Conservation (phyloP, 1,140 invertebrate genomes). For the Orussus abietinus region DNA sequence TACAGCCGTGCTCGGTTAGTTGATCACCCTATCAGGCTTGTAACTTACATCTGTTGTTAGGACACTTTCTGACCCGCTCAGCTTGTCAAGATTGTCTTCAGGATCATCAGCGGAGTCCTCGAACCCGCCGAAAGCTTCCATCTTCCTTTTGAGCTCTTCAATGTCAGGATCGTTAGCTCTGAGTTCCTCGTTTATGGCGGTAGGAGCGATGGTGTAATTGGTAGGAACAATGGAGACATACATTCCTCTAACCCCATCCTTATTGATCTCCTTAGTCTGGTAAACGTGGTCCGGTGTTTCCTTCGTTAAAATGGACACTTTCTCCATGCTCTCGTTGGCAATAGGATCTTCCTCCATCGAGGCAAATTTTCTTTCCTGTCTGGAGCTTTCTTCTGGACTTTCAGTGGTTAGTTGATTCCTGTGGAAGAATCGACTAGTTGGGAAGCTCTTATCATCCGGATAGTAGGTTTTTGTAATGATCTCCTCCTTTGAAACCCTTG, state of each 20-base stretch:
- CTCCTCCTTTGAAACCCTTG: constrained; percentile 30
- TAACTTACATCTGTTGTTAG: constrained; percentile 25
- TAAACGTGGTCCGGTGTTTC: constrained; percentile 30
- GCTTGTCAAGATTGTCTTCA: constrained; percentile 8
- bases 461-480: constrained; percentile 32
- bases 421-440: not conserved
- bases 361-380: not conserved
- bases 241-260: constrained; percentile 20
- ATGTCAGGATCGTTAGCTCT: not conserved
- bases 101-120: constrained; percentile 7
- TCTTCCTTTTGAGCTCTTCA: constrained; percentile 18
- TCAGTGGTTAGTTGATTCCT: not conserved
- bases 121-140: constrained; percentile 15
- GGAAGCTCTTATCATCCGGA: constrained; percentile 6
- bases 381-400: not conserved
- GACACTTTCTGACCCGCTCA: not conserved
- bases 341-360: too few relatives aligned
- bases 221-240: constrained; percentile 20
- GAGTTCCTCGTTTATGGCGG: constrained; percentile 1
- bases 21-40: constrained; percentile 19
- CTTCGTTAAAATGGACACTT: constrained; percentile 26
- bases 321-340: constrained; percentile 15
- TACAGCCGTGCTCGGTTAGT: constrained; percentile 25
- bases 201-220: constrained; percentile 5
- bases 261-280: constrained; percentile 24